A percentile compares a stretch with the other conserved stretches of the same genome.
Conservation (phyloP, 64 coral and sea anemone genomes). For the Pachyseris speciosa region DNA sequence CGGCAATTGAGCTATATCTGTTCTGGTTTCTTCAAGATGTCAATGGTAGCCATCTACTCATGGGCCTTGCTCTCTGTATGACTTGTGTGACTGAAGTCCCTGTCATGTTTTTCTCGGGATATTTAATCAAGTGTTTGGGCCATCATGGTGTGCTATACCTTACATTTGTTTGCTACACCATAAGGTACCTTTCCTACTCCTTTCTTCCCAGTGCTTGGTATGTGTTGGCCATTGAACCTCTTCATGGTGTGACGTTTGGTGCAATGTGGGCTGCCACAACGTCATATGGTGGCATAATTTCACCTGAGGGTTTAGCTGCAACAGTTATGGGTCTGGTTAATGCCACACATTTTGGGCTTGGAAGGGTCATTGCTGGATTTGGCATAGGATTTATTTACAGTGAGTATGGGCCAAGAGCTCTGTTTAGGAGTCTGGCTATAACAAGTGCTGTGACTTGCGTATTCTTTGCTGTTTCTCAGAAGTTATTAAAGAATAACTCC, state of each 20-base stretch:
- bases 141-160: conserved; percentile 63
- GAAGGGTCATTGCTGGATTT: conserved; percentile 42
- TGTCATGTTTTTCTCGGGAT: conserved; percentile 26
- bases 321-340: conserved; percentile 54
- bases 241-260: conserved; percentile 63
- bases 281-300: conserved; percentile 49
- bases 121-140: conserved; percentile 46
- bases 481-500: background rate
- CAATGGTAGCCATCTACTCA: conserved; percentile 31
- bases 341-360: conserved; percentile 63
- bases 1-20: conserved; percentile 20
- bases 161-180: conserved; percentile 41
- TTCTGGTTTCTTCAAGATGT: conserved; percentile 42
- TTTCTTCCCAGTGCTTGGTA: conserved; percentile 61
- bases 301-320: conserved; percentile 30
- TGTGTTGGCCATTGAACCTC: conserved; percentile 61
- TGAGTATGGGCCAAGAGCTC: conserved; percentile 51
- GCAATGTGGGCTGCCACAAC: conserved; percentile 64
- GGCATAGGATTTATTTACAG: conserved; percentile 35
- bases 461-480: conserved; percentile 5
- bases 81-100: conserved; percentile 59
- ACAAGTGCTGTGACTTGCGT: conserved; percentile 3
- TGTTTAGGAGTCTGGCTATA: conserved; percentile 49
- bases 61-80: conserved; percentile 49
- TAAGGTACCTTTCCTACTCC: conserved; percentile 45